Conservation (phyloP, 23 tunicate genomes). For the Clavelina lepadiformis region DNA sequence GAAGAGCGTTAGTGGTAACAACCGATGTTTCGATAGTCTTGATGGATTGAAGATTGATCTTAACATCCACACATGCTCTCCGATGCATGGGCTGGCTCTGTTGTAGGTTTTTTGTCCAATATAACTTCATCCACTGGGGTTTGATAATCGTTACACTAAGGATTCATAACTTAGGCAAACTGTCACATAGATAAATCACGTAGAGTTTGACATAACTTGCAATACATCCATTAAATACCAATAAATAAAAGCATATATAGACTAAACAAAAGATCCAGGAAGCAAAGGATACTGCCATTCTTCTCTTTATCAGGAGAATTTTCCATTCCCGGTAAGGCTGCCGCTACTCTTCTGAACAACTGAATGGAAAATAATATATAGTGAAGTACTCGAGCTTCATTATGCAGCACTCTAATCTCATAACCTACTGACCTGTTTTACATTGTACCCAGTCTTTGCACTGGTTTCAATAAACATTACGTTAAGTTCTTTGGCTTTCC, state of each 20-base stretch:
- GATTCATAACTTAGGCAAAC: no score
- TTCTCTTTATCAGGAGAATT: constrained; percentile 82
- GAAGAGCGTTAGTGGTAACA: no score
- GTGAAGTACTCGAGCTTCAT: no score
- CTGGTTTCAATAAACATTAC: constrained; percentile 99
- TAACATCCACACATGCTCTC: constrained; percentile 91
- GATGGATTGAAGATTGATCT: no score
- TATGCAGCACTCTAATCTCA: no score
- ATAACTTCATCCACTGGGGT: constrained; percentile 84
- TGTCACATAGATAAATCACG: no score
- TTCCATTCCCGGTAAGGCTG: constrained; percentile 99
- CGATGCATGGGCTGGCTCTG: constrained; percentile 43
- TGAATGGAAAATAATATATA: constrained; percentile 19
- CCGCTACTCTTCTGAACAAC: constrained; percentile 97
- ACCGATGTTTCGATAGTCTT: no score
- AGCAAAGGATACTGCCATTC: constrained; percentile 33
- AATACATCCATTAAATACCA: no score
- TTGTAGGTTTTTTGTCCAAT: constrained; percentile 32
- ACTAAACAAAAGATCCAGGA: neutral
- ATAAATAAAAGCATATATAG: no score
- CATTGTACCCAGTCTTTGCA: constrained; percentile 98
- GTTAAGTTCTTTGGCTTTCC: constrained; percentile 94
- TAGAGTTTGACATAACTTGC: no score
- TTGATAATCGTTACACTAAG: no score
- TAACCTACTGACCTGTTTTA: constrained; percentile 69